These are phyloP conservation scores for Pseudoips prasinana DNA, from an alignment of 2,888 invertebrate genomes.

Conservation along the genomic window DNA sequence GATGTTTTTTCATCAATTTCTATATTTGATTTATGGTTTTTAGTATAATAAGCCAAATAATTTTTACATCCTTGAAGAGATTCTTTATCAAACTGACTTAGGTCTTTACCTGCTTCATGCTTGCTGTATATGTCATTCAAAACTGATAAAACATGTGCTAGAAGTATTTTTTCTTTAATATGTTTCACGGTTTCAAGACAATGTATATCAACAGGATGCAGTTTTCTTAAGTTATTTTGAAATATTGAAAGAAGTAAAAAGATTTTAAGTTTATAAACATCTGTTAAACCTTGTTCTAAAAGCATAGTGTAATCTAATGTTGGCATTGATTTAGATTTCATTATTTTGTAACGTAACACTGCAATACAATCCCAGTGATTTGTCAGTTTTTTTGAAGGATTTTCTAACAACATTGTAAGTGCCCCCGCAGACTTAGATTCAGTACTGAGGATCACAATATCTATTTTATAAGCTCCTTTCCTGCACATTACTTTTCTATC, in stretches of 20 bases:
- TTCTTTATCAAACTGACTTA: conserved; percentile 43
- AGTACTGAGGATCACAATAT: conserved; percentile 44
- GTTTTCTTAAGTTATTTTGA: conserved; percentile 37
- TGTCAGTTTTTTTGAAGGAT: conserved; percentile 49
- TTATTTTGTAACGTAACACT: conserved; percentile 50
- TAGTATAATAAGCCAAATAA: conserved; percentile 53
- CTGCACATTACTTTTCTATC: conserved; percentile 49
- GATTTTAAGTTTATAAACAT: conserved; percentile 58
- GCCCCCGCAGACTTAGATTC: conserved; percentile 36
- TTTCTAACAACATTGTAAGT: conserved; percentile 42
- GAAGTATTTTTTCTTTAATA: conserved; percentile 56
- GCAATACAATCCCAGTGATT: conserved; percentile 62
- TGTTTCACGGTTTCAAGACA: conserved; percentile 51
- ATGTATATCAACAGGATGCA: conserved; percentile 27
- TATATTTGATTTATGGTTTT: conserved; percentile 42
- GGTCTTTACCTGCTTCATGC: conserved; percentile 21
- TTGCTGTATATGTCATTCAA: conserved; percentile 37
- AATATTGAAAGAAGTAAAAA: conserved; percentile 52
- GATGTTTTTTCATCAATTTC: conserved; percentile 35
- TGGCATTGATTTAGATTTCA: conserved; percentile 54
- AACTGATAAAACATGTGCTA: conserved; percentile 43
- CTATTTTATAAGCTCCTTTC: conserved; percentile 48
- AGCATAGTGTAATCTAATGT: conserved; percentile 42
- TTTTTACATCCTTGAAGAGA: conserved; percentile 42
- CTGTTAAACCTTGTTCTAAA: conserved; percentile 37